Percentiles rank a stretch among this genome's conserved stretches.
Evolutionary conservation across 2,113 vertebrate genomes (phyloP).

Genomic region (Crypturellus undulatus): DNA sequence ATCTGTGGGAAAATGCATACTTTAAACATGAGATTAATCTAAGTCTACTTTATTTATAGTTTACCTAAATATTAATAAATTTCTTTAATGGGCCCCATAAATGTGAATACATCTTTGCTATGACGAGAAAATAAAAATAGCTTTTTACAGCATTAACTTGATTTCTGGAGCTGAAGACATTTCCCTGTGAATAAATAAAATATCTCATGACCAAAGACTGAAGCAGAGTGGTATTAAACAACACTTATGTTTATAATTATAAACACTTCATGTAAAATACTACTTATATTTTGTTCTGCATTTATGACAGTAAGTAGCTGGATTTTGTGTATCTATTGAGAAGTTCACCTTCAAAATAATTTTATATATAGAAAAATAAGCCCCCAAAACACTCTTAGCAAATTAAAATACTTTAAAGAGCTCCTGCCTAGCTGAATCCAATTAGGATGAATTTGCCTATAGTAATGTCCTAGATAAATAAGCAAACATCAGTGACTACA

Average conservation of each 20-base stretch:
- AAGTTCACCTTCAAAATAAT: not conserved
- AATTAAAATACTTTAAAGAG: not conserved
- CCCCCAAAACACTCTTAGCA: not conserved
- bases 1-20: not conserved
- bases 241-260: not conserved
- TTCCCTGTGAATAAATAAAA: not conserved
- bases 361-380: not conserved
- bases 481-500: conserved; percentile 1
- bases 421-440: not conserved
- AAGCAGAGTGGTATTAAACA: not conserved
- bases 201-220: not conserved
- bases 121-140: not conserved
- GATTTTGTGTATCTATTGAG: not conserved
- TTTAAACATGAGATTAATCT: not conserved
- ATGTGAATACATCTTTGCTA: not conserved
- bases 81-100: not conserved
- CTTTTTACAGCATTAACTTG: not conserved
- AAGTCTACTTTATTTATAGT: not conserved
- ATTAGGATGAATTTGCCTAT: conserved; percentile 2
- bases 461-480: not conserved
- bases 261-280: not conserved
- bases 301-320: not conserved
- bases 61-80: not conserved
- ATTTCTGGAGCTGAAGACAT: not conserved
- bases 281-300: not conserved